phyloP scores from a whole-genome alignment of 30 jellyfish, hydroid and myxozoan species.

The Chironex yamaguchii region DNA sequence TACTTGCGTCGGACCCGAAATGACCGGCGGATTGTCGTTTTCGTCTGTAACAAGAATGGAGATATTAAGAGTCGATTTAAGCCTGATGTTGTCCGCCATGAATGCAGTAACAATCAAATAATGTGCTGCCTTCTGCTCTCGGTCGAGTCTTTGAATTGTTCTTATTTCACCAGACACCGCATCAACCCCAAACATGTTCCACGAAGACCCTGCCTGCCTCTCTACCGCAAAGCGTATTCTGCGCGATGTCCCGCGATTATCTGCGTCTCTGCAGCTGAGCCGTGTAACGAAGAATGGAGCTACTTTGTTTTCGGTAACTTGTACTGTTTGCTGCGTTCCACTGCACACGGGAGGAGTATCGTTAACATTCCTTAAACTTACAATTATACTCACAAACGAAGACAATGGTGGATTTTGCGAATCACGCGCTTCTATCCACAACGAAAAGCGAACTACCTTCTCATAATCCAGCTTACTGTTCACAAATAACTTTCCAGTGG shows the following conservation, averaged over 20 bases:
- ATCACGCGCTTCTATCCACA: slow-evolving; percentile 89
- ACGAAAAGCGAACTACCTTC: slow-evolving; percentile 23
- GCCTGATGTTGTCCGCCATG: slow-evolving; percentile 27
- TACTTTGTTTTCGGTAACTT: slow-evolving; percentile 64
- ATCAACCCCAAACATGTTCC: slow-evolving; percentile 56
- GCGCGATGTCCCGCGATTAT: slow-evolving; percentile 26
- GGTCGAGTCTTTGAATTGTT: slow-evolving; percentile 50
- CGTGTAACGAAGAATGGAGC: slow-evolving; percentile 40
- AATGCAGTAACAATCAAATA: slow-evolving; percentile 29
- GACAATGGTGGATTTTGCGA: slow-evolving; percentile 79
- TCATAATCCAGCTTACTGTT: slow-evolving; percentile 63
- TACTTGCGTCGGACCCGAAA: slow-evolving; percentile 60
- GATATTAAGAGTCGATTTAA: slow-evolving; percentile 4
- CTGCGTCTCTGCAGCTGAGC: slow-evolving; percentile 58
- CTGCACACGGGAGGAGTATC: slow-evolving; percentile 71
- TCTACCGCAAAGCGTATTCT: slow-evolving; percentile 53
- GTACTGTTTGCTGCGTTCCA: slow-evolving; percentile 21
- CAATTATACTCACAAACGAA: slow-evolving; percentile 32
- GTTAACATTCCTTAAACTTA: slow-evolving; percentile 64
- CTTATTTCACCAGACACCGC: slow-evolving; percentile 62
- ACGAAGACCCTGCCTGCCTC: background rate
- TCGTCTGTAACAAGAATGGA: slow-evolving; percentile 58
- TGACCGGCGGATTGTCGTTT: slow-evolving; percentile 84
- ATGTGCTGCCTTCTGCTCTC: slow-evolving; percentile 51
- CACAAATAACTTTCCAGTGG: slow-evolving; percentile 28